These are phyloP conservation scores for Tylochromis polylepis DNA, from an alignment of 2,113 vertebrate species.

Conservation along the genomic window DNA sequence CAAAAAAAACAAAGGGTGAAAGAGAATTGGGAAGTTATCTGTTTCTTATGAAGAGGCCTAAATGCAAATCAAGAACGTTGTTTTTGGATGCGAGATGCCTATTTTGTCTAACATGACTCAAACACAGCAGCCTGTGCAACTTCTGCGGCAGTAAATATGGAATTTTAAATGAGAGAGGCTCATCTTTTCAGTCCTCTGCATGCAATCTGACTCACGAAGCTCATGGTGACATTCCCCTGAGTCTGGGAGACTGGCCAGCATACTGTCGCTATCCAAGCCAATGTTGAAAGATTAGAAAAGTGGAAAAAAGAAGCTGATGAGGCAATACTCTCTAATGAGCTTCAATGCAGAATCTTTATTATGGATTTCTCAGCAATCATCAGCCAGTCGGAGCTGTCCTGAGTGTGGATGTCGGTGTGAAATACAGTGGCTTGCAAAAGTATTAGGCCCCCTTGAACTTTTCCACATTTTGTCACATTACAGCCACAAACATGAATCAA, in stretches of 20 bases:
- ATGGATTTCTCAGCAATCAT: conserved; percentile 45
- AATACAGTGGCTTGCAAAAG: no score
- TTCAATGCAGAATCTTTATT: conserved; percentile 36
- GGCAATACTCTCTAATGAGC: conserved; percentile 52
- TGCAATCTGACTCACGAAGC: conserved; percentile 10
- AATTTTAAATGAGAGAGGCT: conserved; percentile 19
- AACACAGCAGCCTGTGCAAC: conserved; percentile 9
- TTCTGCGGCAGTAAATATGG: conserved; percentile 23
- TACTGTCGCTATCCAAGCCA: conserved; percentile 17
- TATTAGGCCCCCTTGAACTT: no score
- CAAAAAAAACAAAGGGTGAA: conserved; percentile 39
- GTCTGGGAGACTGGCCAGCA: conserved; percentile 31
- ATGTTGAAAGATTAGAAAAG: conserved; percentile 37
- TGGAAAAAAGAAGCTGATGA: conserved; percentile 59
- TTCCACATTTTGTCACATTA: no score
- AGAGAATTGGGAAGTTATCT: conserved; percentile 30
- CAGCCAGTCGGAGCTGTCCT: background rate
- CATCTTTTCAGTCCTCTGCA: conserved; percentile 6
- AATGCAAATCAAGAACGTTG: conserved; percentile 6
- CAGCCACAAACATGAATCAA: no score
- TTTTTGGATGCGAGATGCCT: background rate
- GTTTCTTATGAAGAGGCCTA: background rate
- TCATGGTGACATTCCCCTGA: conserved; percentile 8
- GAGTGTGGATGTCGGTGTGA: background rate
- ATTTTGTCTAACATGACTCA: conserved; percentile 29